Base-by-base conservation (phyloP, 2,888 invertebrate species). In the Nemapogon koenigi region DNA sequence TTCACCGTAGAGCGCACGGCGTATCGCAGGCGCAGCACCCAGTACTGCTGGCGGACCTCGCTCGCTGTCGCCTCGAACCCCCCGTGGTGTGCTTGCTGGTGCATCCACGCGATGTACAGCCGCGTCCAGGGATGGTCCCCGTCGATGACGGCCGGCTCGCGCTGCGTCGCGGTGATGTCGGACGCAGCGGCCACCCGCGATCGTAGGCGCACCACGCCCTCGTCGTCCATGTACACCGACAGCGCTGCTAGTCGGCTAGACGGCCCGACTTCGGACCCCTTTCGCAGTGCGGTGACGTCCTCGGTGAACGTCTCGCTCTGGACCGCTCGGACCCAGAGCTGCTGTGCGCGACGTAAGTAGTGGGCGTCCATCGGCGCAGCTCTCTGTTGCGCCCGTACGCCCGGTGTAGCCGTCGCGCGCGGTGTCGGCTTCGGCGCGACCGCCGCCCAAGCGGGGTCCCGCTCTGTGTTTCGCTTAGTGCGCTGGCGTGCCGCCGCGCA, bases 1-100 rank as follows among this genome's bases (percentile, higher is more conserved):
- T 18, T 28, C 3, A 45, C n/a, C 1, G 39, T 27, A n/a, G 35
- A 11, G 16, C 41, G 37, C 10, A 43, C 30, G 7, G 37, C 30
- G 8, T 33, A 4, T 11, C 42, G 37, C 10, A 43, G 30, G n/a
- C 36, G 35, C 4, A 38, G 6, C 15, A 46, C 41, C 35, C 42
- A 42, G 25, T 35, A 46, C 13, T 33, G 38, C 26, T 44, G 39
- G n/a, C 41, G 17, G 8, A 46, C 6, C n/a, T 41, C 37, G 19
- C 41, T 44, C 6, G 44, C 26, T 7, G 42, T 39, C 13, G 41
- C 37, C 10, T 43, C 41, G 3, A 7, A 14, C 1, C 35, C 38
- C 10, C 35, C 35, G 26, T 46, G 42, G 7, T 30, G 30, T 11
- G 31, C 25, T 4, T 15, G 29, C 14, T 30, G 3, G 33, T 46